A percentile compares a stretch with the other conserved stretches of the same genome.
These are phyloP conservation scores for Synergus itoensis DNA, from an alignment of 2,888 invertebrate genomes.

Conservation along the genomic window DNA sequence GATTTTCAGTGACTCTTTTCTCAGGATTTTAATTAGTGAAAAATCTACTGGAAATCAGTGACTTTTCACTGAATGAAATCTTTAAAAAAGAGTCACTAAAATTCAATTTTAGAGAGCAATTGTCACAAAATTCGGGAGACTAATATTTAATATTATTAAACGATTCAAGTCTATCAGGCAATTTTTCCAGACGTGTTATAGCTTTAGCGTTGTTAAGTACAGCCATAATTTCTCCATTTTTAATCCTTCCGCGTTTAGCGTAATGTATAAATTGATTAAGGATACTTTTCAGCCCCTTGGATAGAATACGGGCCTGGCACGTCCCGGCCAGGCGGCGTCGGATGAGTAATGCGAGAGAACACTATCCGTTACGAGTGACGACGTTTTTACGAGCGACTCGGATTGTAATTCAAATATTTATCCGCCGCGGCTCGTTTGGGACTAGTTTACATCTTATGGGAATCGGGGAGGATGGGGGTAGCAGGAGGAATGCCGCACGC, in stretches of 20 bases:
- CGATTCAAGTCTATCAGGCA: too few relatives aligned
- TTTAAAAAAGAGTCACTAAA: too few relatives aligned
- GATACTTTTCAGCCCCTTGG: neutral
- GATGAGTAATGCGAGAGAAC: constrained; percentile 53
- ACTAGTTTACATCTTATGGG: constrained; percentile 63
- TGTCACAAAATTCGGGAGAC: too few relatives aligned
- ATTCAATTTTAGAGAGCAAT: too few relatives aligned
- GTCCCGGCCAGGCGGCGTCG: constrained; percentile 30
- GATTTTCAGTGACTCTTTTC: too few relatives aligned
- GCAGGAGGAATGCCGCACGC: constrained; percentile 63
- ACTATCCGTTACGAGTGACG: constrained; percentile 72
- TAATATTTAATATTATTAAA: too few relatives aligned
- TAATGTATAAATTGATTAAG: constrained; percentile 3
- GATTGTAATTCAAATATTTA: constrained; percentile 75
- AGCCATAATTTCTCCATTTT: neutral
- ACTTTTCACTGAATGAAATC: too few relatives aligned
- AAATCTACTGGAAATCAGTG: too few relatives aligned
- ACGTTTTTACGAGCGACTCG: constrained; percentile 73
- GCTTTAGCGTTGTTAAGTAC: constrained; percentile 44
- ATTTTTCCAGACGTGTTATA: neutral
- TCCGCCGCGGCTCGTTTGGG: constrained; percentile 67
- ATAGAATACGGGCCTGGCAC: constrained; percentile 44
- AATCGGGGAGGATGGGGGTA: constrained; percentile 54
- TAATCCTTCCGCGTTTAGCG: neutral
- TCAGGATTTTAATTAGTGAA: too few relatives aligned